Percentiles rank a stretch among this genome's conserved stretches.
Evolutionary conservation across 2,888 invertebrate species (phyloP).

Genomic region (Limnephilus marmoratus): DNA sequence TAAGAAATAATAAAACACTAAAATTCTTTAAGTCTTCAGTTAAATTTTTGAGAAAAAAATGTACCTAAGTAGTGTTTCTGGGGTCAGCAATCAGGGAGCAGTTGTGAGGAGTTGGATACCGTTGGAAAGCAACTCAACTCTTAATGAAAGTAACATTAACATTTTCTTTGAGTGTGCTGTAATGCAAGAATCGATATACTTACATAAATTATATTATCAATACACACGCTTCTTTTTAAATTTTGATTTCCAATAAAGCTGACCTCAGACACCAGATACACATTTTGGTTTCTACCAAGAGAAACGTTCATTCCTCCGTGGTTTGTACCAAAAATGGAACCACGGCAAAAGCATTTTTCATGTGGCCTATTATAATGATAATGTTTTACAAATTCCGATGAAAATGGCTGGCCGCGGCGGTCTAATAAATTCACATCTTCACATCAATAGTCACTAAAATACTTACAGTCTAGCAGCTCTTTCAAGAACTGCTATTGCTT

Average conservation of each 20-base stretch:
- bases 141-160: too few species aligned
- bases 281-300: too few species aligned
- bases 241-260: too few species aligned
- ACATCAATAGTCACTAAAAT: not conserved
- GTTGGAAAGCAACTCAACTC: too few species aligned
- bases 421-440: not conserved
- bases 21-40: not conserved
- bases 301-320: too few species aligned
- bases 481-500: constrained; percentile 69
- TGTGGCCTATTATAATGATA: not conserved
- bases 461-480: constrained; percentile 55
- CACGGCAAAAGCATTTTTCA: not conserved
- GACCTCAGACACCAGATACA: too few species aligned
- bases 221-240: too few species aligned
- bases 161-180: too few species aligned
- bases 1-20: too few species aligned
- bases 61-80: not conserved
- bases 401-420: not conserved
- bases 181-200: too few species aligned
- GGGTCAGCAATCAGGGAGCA: not conserved
- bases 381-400: not conserved
- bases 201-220: too few species aligned
- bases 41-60: not conserved
- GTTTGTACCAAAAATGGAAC: not conserved
- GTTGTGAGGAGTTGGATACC: too few species aligned